Conservation (phyloP, 2,888 invertebrate species). For the Melieria omissa region DNA sequence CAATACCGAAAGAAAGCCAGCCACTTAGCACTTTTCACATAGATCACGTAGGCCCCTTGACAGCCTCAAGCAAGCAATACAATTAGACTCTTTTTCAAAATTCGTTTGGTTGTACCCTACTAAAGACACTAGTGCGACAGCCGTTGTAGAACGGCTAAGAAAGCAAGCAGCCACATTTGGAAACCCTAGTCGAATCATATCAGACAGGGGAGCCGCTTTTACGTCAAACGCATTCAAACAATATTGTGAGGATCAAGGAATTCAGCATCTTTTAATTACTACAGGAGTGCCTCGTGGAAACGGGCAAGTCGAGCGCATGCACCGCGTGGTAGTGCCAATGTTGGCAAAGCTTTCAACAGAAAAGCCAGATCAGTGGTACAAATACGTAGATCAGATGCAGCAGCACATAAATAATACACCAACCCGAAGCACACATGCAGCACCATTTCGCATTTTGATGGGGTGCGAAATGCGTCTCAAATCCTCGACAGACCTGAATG, state of each 20-base stretch:
- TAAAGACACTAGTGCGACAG: slow-evolving; percentile 49
- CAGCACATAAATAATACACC: slow-evolving; percentile 23
- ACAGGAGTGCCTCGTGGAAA: slow-evolving; percentile 45
- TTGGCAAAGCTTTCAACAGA: slow-evolving; percentile 3
- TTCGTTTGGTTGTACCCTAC: slow-evolving; percentile 53
- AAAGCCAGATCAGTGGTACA: slow-evolving; percentile 33
- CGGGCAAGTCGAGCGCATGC: slow-evolving; percentile 50
- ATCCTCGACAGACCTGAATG: neutral
- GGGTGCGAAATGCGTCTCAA: slow-evolving; percentile 22
- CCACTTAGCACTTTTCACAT: slow-evolving; percentile 1
- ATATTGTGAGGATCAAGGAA: slow-evolving; percentile 42
- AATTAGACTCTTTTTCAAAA: slow-evolving; percentile 55
- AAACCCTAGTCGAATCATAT: slow-evolving; percentile 36
- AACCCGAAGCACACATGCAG: slow-evolving; percentile 16
- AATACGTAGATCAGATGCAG: slow-evolving; percentile 19
- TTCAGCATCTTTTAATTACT: slow-evolving; percentile 35
- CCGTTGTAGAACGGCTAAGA: slow-evolving; percentile 52
- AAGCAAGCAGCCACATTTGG: slow-evolving; percentile 49
- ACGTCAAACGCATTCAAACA: slow-evolving; percentile 49
- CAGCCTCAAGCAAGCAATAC: slow-evolving; percentile 33
- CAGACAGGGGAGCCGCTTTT: slow-evolving; percentile 39
- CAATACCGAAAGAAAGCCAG: neutral
- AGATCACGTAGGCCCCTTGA: slow-evolving; percentile 59
- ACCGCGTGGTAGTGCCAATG: slow-evolving; percentile 26
- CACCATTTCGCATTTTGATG: slow-evolving; percentile 24